Conservation (phyloP, 2,113 vertebrate genomes). For the Dicrurus megarhynchus region DNA sequence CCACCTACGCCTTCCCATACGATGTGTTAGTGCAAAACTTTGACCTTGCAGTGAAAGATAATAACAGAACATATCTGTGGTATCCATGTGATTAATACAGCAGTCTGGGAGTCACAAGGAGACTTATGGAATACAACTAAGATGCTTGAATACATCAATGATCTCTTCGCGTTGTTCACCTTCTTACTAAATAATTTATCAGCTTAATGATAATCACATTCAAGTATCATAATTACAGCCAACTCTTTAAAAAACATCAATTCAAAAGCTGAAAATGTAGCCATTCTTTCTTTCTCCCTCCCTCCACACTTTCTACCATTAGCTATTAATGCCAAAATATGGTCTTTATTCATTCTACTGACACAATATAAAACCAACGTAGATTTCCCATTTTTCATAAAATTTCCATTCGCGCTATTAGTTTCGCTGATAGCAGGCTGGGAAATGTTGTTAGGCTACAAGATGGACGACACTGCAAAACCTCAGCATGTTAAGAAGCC, state of each 20-base stretch:
- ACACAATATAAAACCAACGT: constrained; percentile 80
- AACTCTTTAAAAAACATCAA: constrained; percentile 77
- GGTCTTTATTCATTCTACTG: constrained; percentile 80
- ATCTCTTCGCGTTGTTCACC: constrained; percentile 61
- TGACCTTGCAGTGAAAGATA: constrained; percentile 74
- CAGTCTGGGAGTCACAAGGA: constrained; percentile 45
- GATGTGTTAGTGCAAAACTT: constrained; percentile 57
- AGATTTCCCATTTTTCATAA: constrained; percentile 82
- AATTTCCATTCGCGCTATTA: constrained; percentile 82
- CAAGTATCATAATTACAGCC: constrained; percentile 80
- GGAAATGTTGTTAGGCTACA: constrained; percentile 80
- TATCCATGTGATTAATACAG: constrained; percentile 72
- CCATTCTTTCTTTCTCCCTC: constrained; percentile 14
- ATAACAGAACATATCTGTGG: constrained; percentile 59
- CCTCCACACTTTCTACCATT: constrained; percentile 60
- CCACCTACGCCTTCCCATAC: not conserved
- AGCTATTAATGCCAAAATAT: constrained; percentile 79
- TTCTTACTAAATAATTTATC: constrained; percentile 81
- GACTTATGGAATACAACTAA: constrained; percentile 64
- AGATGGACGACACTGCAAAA: constrained; percentile 76
- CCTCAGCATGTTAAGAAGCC: constrained; percentile 80
- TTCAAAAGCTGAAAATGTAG: constrained; percentile 60
- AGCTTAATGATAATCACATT: constrained; percentile 82
- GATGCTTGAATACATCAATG: constrained; percentile 62
- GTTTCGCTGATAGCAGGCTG: constrained; percentile 77